Base-by-base conservation (phyloP, 2,113 vertebrate genomes). In the Anarhynchus alexandrinus region DNA sequence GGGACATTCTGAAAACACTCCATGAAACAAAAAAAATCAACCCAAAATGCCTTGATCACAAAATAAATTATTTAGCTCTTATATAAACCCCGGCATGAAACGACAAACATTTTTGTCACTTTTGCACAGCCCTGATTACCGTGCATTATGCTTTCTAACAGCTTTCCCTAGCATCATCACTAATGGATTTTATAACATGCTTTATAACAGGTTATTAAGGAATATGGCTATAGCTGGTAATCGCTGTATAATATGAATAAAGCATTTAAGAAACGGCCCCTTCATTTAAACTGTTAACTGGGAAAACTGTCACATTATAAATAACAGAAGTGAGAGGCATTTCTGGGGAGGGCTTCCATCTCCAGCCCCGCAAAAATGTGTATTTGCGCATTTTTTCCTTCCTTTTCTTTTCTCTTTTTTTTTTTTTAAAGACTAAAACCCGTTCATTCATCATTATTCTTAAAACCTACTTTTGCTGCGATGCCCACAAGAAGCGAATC, bases 181-280 rank as follows among this genome's bases (percentile, higher is more conserved):
- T 96, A 96, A 95, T 93, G 96, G 95, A 86, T 97, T 98, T 97
- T 96, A 96, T 96, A 97, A 97, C 77, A 62, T 92, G 95, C 94
- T 98, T 97, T 98, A 97, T 97, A 98, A 98, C 94, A 98, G 97
- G 97, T 98, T 98, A 98, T 98, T 98, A 98, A 98, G 95, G 98
- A 96, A 98, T 98, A 98, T 97, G 97, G 97, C 97, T 97, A 90
- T 52, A 96, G 97, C 94, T 95, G 96, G 36, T 97, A 97, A 98
- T 96, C 96, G 95, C 96, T 97, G 97, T 91, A 96, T 97, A 98
- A 98, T 97, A 97, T 86, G 95, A 98, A 97, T 95, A 97, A 98
- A 97, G 97, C 97, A 97, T 96, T 98, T 98, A 97, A 96, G 90
- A 96, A 97, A 92, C 93, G 49, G 95, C 92, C 91, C 96, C 97